Base-by-base conservation (phyloP, 2,113 vertebrate species). In the Loxodonta africana region DNA sequence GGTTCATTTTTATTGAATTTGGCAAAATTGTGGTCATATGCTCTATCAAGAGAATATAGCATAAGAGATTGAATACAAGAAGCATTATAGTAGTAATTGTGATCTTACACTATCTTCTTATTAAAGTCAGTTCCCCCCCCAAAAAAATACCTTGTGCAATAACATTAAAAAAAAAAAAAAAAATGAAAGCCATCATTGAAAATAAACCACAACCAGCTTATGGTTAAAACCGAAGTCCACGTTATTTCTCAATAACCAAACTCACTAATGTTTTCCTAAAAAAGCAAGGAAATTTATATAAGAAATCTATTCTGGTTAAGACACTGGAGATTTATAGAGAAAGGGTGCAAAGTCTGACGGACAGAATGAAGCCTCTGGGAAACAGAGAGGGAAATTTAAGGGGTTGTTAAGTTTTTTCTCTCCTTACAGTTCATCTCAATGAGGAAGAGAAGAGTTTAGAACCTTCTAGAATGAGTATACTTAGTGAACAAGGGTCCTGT, bases 361-460 rank as follows among this genome's bases (percentile, higher is more conserved):
- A 74, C 11, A 67, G 48, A 83, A 88, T 53, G 7, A 65, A 77
- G 21, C 6, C 60, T 88, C 14, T 1, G 63, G 17, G 7, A 8
- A 33, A 30, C 5, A 17, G 41, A 57, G 7, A 5, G 1, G 6
- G 5, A 8, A 11, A 57, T 25, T 6, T 74, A 57, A 87, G 71
- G 8, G 12, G 8, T 23, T 30, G 3, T 46, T 28, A 21, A 41
- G 5, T 26, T 63, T 74, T 73, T 71, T 73, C 23, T 84, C 12
- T 51, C 6, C 25, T 89, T 91, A n/a, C 17, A 95, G n/a, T 7
- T 86, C 26, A 48, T 76, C 23, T 73, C 74, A 28, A 37, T 86
- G 8, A 1, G 8, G 9, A 4, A 20, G 23, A 3, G 6, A 18
- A 1, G 3, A 48, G 12, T 17, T 44, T 8, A 11, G 25, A 51